Evolutionary conservation across 2,113 vertebrate genomes (phyloP), one percentile per base, ranked within the genome.

Genomic region (Dasyprocta punctata): DNA sequence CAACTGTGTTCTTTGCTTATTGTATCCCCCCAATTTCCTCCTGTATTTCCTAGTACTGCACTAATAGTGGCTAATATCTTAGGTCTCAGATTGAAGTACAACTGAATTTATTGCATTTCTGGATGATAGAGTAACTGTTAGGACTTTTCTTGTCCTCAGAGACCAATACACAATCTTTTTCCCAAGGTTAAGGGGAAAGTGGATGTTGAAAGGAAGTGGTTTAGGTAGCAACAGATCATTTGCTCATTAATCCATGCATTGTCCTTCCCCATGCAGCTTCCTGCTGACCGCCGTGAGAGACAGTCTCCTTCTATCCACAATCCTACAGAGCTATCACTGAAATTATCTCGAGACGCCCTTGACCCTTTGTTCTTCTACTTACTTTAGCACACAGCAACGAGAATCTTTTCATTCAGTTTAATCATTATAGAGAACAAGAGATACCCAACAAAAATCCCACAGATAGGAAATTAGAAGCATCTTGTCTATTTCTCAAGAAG

Each of bases 371-470:
- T 41, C 33, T 49, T 78, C 41, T n/a, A n/a, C n/a, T 75, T 44
- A 41, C 78, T 36, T 17, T 14, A 73, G 60, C 38, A 88, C 33
- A 33, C 0, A 65, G n/a, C 36, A 93, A 71, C 7, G 36, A 80
- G 38, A 80, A 87, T 87, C 13, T 73, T 84, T 90, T 52, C 36
- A n/a, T 78, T 83, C n/a, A 49, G 38, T 95, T 96, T 58, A 73
- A 88, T 67, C 33, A 84, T 93, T 80, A 71, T 33, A 83, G 36
- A 44, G 61, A 20, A 75, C 0, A 8, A 14, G 22, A 77, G 1
- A 7, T 5, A 0, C 54, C 52, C 58, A 83, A 54, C 11, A 81
- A 78, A 67, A 84, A 83, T 41, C 38, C 28, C 67, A 77, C 30
- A 56, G n/a, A 44, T 71, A 90, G 63, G 60, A 11, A 49, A 65